Evolutionary conservation across 2,113 vertebrate species (phyloP).

Genomic region (Macrotis lagotis): DNA sequence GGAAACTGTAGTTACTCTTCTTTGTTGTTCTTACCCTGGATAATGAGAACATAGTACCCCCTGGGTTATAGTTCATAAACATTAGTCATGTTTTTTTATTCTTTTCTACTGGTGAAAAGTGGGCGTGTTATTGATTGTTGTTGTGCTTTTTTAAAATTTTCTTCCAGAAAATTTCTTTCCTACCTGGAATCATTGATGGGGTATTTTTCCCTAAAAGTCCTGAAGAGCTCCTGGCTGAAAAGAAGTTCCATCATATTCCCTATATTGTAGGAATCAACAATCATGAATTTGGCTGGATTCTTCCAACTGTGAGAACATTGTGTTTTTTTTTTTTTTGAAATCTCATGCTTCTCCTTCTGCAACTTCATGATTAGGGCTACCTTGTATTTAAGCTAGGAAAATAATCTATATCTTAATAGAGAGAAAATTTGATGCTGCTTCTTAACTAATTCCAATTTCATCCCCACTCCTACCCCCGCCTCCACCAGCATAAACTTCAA

Average conservation of each 20-base stretch:
- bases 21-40: fast-evolving
- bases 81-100: neutral
- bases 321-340: neutral
- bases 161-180: slow-evolving; percentile 5
- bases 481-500: neutral
- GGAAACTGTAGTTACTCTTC: neutral
- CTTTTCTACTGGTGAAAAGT: neutral
- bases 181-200: slow-evolving; percentile 31
- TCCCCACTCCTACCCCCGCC: neutral
- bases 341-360: fast-evolving
- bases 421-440: fast-evolving
- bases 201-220: slow-evolving; percentile 59
- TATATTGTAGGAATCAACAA: slow-evolving; percentile 62
- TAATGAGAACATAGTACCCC: neutral
- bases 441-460: neutral
- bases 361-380: fast-evolving
- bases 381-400: neutral
- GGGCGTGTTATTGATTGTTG: fast-evolving
- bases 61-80: neutral
- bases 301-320: slow-evolving; percentile 62
- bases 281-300: slow-evolving; percentile 64
- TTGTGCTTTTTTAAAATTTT: neutral
- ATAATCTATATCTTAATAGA: neutral
- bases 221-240: slow-evolving; percentile 51
- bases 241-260: slow-evolving; percentile 29